These are phyloP conservation scores for Octonoba sinensis DNA, from an alignment of 2,888 invertebrate species.

Conservation along the genomic window DNA sequence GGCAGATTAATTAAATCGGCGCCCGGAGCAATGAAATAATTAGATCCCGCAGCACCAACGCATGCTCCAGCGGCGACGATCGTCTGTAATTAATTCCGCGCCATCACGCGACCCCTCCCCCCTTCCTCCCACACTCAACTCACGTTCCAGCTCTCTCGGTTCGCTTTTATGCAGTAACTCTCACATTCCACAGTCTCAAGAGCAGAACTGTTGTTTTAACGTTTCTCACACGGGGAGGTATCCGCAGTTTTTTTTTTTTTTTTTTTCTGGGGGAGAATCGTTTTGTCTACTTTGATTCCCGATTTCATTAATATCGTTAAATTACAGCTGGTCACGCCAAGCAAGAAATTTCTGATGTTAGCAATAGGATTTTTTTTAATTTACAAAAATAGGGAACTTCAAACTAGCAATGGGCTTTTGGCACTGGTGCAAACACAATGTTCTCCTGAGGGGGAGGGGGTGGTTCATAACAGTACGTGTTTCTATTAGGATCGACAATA, in stretches of 20 bases:
- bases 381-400: too few species aligned
- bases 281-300: too few species aligned
- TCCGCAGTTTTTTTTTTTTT: neutral
- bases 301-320: too few species aligned
- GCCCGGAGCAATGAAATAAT: constrained; percentile 57
- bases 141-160: neutral
- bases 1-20: constrained; percentile 54
- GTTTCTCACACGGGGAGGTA: neutral
- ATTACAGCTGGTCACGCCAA: too few species aligned
- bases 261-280: too few species aligned
- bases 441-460: too few species aligned
- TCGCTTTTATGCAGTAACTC: neutral
- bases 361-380: too few species aligned
- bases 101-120: constrained; percentile 2
- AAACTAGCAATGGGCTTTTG: too few species aligned
- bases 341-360: too few species aligned
- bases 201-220: constrained; percentile 6
- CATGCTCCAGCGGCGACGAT: constrained; percentile 25
- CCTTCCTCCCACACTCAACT: neutral
- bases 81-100: constrained; percentile 44
- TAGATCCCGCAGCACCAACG: constrained; percentile 39
- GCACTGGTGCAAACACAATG: too few species aligned
- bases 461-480: too few species aligned
- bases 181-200: neutral
- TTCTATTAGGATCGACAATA: too few species aligned